phyloP scores from a whole-genome alignment of 2,888 invertebrate species.

The Gastrophysa polygoni region DNA sequence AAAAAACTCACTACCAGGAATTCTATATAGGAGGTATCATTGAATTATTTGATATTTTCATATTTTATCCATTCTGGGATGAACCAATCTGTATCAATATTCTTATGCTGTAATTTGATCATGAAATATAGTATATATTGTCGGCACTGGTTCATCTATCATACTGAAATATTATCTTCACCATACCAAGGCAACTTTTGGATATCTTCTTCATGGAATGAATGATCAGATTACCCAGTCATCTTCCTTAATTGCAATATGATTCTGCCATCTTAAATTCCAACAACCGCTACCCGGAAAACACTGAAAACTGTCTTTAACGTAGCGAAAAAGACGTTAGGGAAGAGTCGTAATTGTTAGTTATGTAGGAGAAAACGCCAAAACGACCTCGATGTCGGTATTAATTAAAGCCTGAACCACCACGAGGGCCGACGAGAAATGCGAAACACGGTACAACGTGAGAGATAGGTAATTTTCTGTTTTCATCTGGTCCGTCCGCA shows the following conservation, averaged over 20 bases:
- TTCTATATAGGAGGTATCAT: too few relatives aligned
- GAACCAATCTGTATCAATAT: too few relatives aligned
- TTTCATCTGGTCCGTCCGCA: too few relatives aligned
- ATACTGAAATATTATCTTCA: background rate
- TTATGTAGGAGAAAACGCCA: background rate
- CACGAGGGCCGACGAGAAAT: slow-evolving; percentile 3
- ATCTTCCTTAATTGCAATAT: slow-evolving; percentile 10
- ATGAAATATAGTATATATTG: background rate
- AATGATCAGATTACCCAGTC: background rate
- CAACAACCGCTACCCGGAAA: background rate
- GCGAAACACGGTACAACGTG: slow-evolving; percentile 21
- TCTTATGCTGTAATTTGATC: too few relatives aligned
- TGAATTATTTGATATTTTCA: too few relatives aligned
- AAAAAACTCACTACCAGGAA: too few relatives aligned
- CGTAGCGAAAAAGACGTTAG: slow-evolving; percentile 15
- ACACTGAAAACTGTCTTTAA: slow-evolving; percentile 2
- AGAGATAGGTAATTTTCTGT: slow-evolving; percentile 22
- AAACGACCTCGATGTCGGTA: background rate
- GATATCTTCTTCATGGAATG: background rate
- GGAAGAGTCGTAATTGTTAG: slow-evolving; percentile 17
- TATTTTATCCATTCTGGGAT: too few relatives aligned
- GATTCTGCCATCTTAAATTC: slow-evolving; percentile 11
- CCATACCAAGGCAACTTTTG: background rate
- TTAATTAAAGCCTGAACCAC: slow-evolving; percentile 10
- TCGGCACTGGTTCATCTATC: background rate